Percentiles rank a stretch among this genome's conserved stretches.
phyloP scores from a whole-genome alignment of 1,140 invertebrate species.

The Trichonephila clavipes region DNA sequence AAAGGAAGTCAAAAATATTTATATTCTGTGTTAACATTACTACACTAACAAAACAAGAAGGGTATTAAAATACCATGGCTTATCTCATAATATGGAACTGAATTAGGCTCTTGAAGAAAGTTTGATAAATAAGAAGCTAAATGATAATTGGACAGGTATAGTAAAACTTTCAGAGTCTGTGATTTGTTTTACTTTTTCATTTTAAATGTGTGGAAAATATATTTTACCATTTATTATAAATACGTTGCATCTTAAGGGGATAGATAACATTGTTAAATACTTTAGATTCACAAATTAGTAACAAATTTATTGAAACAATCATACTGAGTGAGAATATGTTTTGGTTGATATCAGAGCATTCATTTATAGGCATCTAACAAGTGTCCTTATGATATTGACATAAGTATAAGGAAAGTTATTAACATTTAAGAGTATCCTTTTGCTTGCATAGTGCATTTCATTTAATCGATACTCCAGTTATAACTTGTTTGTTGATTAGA shows the following conservation, averaged over 20 bases:
- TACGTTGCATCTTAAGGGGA: neutral
- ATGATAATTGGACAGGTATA: conserved; percentile 46
- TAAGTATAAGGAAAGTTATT: neutral
- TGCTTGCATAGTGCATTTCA: no score
- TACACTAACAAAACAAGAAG: conserved; percentile 59
- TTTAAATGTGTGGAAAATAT: neutral
- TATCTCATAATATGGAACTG: conserved; percentile 54
- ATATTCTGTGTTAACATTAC: conserved; percentile 64
- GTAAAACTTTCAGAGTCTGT: conserved; percentile 43
- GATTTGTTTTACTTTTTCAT: conserved; percentile 9
- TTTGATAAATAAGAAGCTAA: conserved; percentile 40
- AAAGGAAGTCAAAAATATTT: conserved; percentile 43
- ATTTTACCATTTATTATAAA: neutral
- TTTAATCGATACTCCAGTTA: no score
- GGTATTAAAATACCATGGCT: conserved; percentile 48
- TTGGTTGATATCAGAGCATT: no score
- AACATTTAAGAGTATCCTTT: no score
- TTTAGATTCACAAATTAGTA: no score
- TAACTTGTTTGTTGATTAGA: no score
- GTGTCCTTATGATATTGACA: neutral
- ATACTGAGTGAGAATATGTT: neutral
- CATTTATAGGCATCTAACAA: neutral
- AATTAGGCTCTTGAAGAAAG: conserved; percentile 45
- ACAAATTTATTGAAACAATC: neutral
- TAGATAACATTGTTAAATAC: neutral